Evolutionary conservation across 2,797 vertebrate genomes (phyloP).

Genomic region (Podargus strigoides): DNA sequence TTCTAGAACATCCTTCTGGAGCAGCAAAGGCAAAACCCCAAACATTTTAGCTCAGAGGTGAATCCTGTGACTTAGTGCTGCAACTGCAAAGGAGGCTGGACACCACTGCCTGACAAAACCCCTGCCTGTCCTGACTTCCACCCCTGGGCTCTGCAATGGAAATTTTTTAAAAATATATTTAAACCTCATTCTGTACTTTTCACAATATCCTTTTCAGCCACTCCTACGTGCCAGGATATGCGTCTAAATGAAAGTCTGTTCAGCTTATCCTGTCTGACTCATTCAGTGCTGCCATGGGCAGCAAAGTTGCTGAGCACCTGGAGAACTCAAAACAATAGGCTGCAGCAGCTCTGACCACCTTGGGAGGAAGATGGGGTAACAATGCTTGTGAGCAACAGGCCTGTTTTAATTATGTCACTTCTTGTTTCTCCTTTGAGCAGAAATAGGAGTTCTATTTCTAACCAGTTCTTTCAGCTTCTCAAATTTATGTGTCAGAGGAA

Average conservation of each 20-base stretch:
- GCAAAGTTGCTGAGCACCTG: background rate
- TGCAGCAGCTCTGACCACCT: background rate
- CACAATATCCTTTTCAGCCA: background rate
- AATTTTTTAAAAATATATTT: background rate
- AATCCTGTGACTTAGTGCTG: background rate
- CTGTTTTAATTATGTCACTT: background rate
- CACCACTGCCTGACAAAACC: background rate
- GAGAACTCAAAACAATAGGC: background rate
- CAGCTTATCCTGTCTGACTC: slow-evolving; percentile 13
- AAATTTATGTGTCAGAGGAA: fast-evolving
- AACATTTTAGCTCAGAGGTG: background rate
- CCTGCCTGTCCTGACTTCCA: background rate
- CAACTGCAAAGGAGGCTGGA: background rate
- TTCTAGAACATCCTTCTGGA: background rate
- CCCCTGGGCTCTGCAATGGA: background rate
- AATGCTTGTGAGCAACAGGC: background rate
- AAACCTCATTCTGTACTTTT: background rate
- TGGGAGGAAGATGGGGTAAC: background rate
- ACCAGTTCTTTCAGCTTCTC: background rate
- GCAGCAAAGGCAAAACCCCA: background rate
- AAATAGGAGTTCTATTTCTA: background rate
- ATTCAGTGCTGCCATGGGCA: background rate
- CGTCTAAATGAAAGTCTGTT: background rate
- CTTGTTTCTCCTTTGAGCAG: background rate
- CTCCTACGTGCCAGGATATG: background rate